Evolutionary conservation across 2,113 vertebrate genomes (phyloP).

Genomic region (Sturnira hondurensis): DNA sequence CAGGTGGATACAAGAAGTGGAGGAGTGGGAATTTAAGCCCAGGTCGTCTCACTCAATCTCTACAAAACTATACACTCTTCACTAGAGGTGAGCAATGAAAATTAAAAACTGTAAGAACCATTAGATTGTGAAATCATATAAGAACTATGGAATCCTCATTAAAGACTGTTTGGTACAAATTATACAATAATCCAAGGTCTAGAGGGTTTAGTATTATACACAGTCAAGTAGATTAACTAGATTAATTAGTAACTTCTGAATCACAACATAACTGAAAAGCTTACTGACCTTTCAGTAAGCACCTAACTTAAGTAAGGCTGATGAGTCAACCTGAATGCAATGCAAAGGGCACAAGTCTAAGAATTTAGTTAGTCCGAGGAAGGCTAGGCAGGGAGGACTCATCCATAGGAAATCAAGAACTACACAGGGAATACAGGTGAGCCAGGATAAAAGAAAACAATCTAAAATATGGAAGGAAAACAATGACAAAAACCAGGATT

Average conservation of each 20-base stretch:
- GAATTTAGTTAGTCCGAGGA: not conserved
- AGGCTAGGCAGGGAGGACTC: not conserved
- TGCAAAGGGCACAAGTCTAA: not conserved
- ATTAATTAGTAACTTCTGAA: conserved; percentile 34
- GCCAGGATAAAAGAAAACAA: not conserved
- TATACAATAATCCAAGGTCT: conserved; percentile 8
- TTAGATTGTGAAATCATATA: not conserved
- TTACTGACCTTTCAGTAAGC: not conserved
- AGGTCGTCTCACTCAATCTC: not conserved
- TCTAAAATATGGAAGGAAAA: not conserved
- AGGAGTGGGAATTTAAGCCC: not conserved
- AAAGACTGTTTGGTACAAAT: conserved; percentile 38
- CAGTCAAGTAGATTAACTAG: not conserved
- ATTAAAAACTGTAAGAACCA: not conserved
- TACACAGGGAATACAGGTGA: not conserved
- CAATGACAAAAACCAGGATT: not conserved
- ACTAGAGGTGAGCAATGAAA: not conserved
- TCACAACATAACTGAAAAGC: not conserved
- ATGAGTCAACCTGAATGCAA: not conserved
- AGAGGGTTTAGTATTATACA: not conserved
- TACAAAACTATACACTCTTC: conserved; percentile 7
- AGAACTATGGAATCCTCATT: not conserved
- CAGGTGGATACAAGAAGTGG: not conserved
- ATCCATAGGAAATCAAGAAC: not conserved
- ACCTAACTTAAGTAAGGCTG: not conserved